phyloP scores from a whole-genome alignment of 2,888 invertebrate species.

The Pseudococcus viburni region DNA sequence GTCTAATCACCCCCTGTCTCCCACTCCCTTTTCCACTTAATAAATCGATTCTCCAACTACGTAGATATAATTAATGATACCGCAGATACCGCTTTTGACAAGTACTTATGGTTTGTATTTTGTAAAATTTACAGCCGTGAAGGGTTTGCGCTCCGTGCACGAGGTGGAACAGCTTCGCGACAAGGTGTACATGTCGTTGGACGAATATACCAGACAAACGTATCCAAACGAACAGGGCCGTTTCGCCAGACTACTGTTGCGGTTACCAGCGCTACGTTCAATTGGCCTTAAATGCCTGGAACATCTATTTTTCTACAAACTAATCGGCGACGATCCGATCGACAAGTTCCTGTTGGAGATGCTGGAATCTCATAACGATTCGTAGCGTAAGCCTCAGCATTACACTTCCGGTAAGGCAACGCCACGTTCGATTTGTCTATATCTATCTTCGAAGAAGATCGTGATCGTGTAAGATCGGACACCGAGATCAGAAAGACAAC shows the following conservation, averaged over 20 bases:
- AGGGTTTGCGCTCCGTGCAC: slow-evolving; percentile 86
- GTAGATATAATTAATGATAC: background rate
- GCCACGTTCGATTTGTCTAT: slow-evolving; percentile 37
- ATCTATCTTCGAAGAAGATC: background rate
- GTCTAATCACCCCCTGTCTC: no score
- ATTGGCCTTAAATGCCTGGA: slow-evolving; percentile 95
- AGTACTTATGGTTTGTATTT: background rate
- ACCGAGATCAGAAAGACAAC: background rate
- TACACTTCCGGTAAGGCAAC: background rate
- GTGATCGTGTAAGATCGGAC: background rate
- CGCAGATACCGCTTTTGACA: background rate
- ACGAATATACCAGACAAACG: slow-evolving; percentile 91
- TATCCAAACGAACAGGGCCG: slow-evolving; percentile 94
- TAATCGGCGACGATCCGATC: slow-evolving; percentile 89
- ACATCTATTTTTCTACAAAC: slow-evolving; percentile 93
- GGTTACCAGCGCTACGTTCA: slow-evolving; percentile 90
- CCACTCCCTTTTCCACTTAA: no score
- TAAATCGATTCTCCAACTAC: background rate
- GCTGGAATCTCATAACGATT: slow-evolving; percentile 76
- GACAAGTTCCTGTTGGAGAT: slow-evolving; percentile 88
- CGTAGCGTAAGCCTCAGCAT: slow-evolving; percentile 55
- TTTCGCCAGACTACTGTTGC: slow-evolving; percentile 93
- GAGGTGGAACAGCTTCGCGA: slow-evolving; percentile 91
- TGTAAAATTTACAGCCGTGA: slow-evolving; percentile 78
- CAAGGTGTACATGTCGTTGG: slow-evolving; percentile 94